A percentile compares a stretch with the other conserved stretches of the same genome.
These are phyloP conservation scores for Brachionus rotundiformis DNA, from an alignment of 1,140 invertebrate genomes.

Conservation along the genomic window DNA sequence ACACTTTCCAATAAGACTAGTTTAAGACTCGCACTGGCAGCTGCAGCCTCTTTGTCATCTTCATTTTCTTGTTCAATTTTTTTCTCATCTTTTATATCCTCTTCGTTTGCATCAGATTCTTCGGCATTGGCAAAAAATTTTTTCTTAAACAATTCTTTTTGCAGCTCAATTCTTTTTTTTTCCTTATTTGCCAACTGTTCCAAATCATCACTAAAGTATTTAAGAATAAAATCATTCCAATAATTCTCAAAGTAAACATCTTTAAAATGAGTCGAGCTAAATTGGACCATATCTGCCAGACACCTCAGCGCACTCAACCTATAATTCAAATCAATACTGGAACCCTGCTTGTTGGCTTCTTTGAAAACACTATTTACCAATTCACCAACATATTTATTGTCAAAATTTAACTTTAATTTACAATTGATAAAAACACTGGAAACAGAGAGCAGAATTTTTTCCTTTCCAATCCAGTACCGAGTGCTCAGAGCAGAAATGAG, in stretches of 20 bases:
- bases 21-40: not conserved
- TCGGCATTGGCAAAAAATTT: not conserved
- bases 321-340: constrained; percentile 7
- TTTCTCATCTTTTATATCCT: constrained; percentile 24
- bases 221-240: constrained; percentile 37
- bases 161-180: not conserved
- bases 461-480: constrained; percentile 27
- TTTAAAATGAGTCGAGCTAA: constrained; percentile 28
- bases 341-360: constrained; percentile 38
- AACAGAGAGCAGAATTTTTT: constrained; percentile 16
- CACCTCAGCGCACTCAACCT: constrained; percentile 14
- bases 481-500: not conserved
- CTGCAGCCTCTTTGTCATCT: not conserved
- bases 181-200: not conserved
- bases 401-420: constrained; percentile 44
- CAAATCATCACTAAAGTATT: constrained; percentile 16
- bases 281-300: constrained; percentile 48
- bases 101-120: not conserved
- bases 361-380: constrained; percentile 18
- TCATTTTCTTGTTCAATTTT: constrained; percentile 16
- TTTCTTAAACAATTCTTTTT: constrained; percentile 10
- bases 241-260: constrained; percentile 35
- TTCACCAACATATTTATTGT: not conserved
- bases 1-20: constrained; percentile 13
- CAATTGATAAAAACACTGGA: constrained; percentile 42